phyloP scores from a whole-genome alignment of 2,888 invertebrate species.

The Amphipyra berbera region DNA sequence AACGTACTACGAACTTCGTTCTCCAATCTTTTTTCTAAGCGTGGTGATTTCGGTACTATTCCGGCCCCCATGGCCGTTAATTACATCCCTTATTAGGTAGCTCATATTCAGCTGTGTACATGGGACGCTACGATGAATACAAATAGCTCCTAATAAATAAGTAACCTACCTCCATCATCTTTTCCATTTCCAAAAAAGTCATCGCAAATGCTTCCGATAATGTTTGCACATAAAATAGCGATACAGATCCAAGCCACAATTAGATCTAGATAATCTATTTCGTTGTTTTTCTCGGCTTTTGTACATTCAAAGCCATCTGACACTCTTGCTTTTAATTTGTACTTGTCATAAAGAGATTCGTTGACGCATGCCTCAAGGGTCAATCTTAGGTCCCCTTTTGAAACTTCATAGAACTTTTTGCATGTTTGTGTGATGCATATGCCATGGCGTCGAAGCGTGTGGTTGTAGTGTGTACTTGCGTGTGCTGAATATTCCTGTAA shows the following conservation, averaged over 20 bases:
- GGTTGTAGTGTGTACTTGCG: conserved; percentile 77
- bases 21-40: too few species aligned
- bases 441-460: conserved; percentile 76
- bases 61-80: too few species aligned
- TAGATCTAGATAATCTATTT: conserved; percentile 34
- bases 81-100: too few species aligned
- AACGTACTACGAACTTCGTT: too few species aligned
- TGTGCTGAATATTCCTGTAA: conserved; percentile 79
- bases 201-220: conserved; percentile 44
- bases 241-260: conserved; percentile 19
- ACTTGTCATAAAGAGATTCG: conserved; percentile 34
- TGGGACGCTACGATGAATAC: too few species aligned
- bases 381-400: conserved; percentile 42
- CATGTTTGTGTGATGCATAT: conserved; percentile 78
- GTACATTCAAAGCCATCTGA: conserved; percentile 26
- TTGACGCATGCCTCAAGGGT: conserved; percentile 54
- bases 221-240: conserved; percentile 29
- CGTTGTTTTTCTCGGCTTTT: conserved; percentile 7
- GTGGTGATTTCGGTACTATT: too few species aligned
- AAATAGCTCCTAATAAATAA: background rate
- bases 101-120: too few species aligned
- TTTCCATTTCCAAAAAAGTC: conserved; percentile 4
- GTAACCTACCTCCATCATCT: conserved; percentile 13
- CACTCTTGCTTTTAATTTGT: conserved; percentile 46
- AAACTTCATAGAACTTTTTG: conserved; percentile 58